Conservation (phyloP, 2,113 vertebrate species). For the Triplophysa rosa region DNA sequence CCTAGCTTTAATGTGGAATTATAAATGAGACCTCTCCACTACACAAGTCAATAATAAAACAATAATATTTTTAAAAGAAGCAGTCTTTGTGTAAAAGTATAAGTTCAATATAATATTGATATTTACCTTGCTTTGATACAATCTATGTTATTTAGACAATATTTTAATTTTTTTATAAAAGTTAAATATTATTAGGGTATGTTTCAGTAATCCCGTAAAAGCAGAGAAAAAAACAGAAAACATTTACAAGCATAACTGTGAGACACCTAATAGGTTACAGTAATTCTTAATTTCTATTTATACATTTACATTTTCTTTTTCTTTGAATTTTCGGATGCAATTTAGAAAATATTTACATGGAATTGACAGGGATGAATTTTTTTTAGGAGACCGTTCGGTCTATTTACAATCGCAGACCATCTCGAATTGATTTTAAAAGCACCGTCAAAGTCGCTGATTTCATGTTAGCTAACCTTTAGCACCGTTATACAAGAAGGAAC, state of each 20-base stretch:
- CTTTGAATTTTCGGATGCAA: background rate
- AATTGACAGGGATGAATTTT: conserved; percentile 13
- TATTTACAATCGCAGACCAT: conserved; percentile 64
- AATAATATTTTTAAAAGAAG: too few relatives aligned
- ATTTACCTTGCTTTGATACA: background rate
- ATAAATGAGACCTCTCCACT: too few relatives aligned
- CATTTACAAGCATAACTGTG: background rate
- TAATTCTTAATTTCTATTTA: background rate
- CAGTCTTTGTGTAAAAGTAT: too few relatives aligned
- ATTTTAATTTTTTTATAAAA: background rate
- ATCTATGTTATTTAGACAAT: background rate
- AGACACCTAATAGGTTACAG: background rate
- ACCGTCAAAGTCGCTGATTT: conserved; percentile 82
- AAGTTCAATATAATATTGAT: too few relatives aligned
- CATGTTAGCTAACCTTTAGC: conserved; percentile 84
- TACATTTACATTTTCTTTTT: background rate
- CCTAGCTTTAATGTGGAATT: too few relatives aligned
- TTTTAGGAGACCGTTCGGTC: conserved; percentile 26
- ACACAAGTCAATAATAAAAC: too few relatives aligned
- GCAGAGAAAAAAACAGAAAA: background rate
- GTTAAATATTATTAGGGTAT: background rate
- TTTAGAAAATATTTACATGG: conserved; percentile 22
- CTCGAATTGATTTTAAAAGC: conserved; percentile 80
- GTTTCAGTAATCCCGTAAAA: background rate
- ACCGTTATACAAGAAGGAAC: conserved; percentile 80